These are phyloP conservation scores for Condylura cristata DNA, from an alignment of 2,113 vertebrate genomes.

Conservation along the genomic window DNA sequence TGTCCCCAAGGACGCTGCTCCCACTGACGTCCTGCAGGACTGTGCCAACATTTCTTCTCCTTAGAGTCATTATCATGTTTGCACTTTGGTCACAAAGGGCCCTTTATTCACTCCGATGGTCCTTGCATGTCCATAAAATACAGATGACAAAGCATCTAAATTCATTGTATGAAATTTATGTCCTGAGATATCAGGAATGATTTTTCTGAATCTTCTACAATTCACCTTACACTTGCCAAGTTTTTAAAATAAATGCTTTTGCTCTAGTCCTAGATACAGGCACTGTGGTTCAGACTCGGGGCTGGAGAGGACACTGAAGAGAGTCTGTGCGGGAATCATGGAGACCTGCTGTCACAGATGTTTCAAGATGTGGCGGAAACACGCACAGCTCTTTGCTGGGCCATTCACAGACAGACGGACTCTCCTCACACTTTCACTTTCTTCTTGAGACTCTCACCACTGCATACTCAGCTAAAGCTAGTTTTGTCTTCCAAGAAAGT, in stretches of 20 bases:
- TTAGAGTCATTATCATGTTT: too few relatives aligned
- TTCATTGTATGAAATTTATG: neutral
- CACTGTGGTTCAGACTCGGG: too few relatives aligned
- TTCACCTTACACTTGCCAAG: neutral
- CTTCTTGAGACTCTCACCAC: neutral
- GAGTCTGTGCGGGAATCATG: neutral
- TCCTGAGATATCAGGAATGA: neutral
- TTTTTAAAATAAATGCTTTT: neutral
- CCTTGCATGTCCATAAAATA: too few relatives aligned
- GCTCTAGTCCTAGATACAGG: too few relatives aligned
- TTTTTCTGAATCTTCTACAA: neutral
- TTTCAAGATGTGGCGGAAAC: neutral
- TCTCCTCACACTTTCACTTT: neutral
- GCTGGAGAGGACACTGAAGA: too few relatives aligned
- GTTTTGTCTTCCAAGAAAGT: neutral
- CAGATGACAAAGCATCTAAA: too few relatives aligned
- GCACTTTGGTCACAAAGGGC: neutral
- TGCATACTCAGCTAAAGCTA: neutral
- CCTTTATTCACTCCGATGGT: too few relatives aligned
- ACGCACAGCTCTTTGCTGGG: too few relatives aligned
- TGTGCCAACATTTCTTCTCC: neutral
- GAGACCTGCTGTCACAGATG: neutral
- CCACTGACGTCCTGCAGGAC: too few relatives aligned
- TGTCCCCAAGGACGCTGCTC: too few relatives aligned
- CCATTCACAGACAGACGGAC: neutral